Conservation (phyloP, 2,888 invertebrate genomes). For the Caenorhabditis afra region DNA sequence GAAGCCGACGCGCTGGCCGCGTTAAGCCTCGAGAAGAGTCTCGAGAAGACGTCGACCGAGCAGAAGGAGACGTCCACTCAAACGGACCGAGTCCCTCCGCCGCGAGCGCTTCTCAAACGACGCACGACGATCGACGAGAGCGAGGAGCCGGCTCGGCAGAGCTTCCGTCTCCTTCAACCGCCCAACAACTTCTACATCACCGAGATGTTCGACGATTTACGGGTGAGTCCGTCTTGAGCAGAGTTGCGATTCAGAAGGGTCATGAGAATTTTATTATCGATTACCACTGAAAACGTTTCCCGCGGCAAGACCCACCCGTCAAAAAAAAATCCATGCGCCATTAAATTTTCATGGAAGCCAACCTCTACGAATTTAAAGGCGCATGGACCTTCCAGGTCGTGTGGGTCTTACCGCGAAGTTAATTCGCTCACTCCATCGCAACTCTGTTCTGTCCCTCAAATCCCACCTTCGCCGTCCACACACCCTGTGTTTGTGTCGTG, state of each 20-base stretch:
- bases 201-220: constrained; percentile 78
- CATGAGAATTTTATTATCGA: not conserved
- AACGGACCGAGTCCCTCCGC: constrained; percentile 50
- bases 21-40: constrained; percentile 35
- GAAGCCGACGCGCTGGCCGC: constrained; percentile 51
- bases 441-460: too few relatives aligned
- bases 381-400: too few relatives aligned
- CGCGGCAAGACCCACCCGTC: too few relatives aligned
- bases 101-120: constrained; percentile 47
- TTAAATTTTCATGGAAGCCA: too few relatives aligned
- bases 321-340: too few relatives aligned
- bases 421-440: too few relatives aligned
- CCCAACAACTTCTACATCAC: constrained; percentile 76
- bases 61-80: constrained; percentile 39
- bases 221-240: too few relatives aligned
- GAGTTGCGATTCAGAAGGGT: too few relatives aligned
- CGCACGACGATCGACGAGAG: constrained; percentile 63
- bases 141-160: constrained; percentile 65
- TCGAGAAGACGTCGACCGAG: too few relatives aligned
- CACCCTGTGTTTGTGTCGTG: not conserved
- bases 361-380: too few relatives aligned
- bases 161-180: constrained; percentile 73
- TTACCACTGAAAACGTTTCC: not conserved
- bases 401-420: too few relatives aligned
- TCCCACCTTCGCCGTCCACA: too few relatives aligned